A percentile compares a stretch with the other conserved stretches of the same genome.
phyloP scores from a whole-genome alignment of 2,113 vertebrate genomes.

The Tachuris rubrigastra region DNA sequence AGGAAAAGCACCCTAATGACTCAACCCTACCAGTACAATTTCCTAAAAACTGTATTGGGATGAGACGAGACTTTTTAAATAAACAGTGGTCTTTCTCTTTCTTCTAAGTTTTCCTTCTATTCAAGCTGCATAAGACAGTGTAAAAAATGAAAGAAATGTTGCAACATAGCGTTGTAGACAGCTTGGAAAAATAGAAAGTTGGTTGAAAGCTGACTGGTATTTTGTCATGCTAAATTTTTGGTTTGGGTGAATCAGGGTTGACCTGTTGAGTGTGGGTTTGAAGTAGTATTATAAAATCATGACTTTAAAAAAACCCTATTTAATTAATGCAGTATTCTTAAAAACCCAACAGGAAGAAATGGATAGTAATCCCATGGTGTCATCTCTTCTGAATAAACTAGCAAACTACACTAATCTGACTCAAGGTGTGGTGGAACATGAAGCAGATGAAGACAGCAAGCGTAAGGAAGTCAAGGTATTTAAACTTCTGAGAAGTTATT shows the following conservation, averaged over 20 bases:
- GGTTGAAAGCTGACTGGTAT: background rate
- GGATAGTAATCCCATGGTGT: conserved; percentile 99
- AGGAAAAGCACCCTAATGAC: background rate
- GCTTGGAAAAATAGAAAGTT: background rate
- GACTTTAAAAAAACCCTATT: background rate
- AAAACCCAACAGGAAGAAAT: conserved; percentile 88
- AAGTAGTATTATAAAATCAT: background rate
- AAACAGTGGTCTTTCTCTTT: background rate
- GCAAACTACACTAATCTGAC: conserved; percentile 96
- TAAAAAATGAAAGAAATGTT: background rate
- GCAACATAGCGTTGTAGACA: background rate
- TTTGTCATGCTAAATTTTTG: background rate
- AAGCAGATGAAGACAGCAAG: conserved; percentile 88
- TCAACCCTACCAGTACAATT: background rate
- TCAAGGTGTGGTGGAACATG: conserved; percentile 94
- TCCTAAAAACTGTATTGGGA: background rate
- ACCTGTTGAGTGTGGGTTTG: background rate
- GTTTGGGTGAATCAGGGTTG: background rate
- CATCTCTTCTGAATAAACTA: conserved; percentile 93
- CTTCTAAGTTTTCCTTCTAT: background rate
- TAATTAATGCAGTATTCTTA: background rate
- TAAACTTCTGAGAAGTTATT: background rate
- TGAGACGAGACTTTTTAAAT: background rate
- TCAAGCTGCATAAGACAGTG: background rate
- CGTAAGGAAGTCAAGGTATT: conserved; percentile 78